Percentiles rank a stretch among this genome's conserved stretches.
Conservation (phyloP, 2,797 vertebrate species). For the Kryptopterus vitreolus region DNA sequence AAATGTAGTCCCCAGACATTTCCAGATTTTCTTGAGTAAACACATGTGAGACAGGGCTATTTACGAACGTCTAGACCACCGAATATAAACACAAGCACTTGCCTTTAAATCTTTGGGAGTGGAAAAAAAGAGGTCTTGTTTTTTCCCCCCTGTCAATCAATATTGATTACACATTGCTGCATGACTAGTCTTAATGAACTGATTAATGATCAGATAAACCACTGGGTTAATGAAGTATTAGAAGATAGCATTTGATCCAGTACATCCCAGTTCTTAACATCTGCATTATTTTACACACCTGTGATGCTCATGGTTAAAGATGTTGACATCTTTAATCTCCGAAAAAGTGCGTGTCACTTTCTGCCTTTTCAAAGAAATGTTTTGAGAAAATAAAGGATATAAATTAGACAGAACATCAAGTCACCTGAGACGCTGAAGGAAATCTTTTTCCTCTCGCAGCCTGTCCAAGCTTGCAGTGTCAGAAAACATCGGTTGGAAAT, state of each 20-base stretch:
- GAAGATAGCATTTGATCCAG: background rate
- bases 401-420: background rate
- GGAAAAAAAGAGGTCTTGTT: background rate
- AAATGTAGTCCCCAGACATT: background rate
- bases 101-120: background rate
- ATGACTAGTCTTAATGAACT: background rate
- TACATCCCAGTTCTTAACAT: background rate
- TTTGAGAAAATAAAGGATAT: background rate
- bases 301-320: background rate
- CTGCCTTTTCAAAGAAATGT: background rate
- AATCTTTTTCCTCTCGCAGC: background rate
- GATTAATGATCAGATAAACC: background rate
- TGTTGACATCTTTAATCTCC: background rate
- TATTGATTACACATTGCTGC: background rate
- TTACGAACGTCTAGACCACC: background rate
- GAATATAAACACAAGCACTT: background rate
- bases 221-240: background rate
- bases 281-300: background rate
- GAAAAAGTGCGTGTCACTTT: background rate
- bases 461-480: background rate
- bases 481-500: background rate
- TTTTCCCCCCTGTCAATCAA: background rate
- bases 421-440: background rate
- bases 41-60: background rate
- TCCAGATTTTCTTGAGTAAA: background rate